Conservation (phyloP, 2,888 invertebrate genomes). For the Automeris io region DNA sequence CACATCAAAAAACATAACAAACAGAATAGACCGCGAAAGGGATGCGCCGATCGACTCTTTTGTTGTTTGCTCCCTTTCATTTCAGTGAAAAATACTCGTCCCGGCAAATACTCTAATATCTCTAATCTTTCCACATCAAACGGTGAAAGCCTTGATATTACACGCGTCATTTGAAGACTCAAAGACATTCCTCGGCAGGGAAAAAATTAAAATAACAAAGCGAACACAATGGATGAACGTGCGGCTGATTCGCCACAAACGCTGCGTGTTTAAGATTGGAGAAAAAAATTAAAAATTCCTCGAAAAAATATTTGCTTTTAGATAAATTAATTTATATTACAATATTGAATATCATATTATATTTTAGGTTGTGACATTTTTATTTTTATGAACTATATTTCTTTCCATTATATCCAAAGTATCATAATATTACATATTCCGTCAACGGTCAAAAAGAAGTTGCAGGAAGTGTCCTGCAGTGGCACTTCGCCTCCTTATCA, state of each 20-base stretch:
- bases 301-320: not conserved
- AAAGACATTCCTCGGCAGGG: constrained; percentile 66
- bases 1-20: constrained; percentile 44
- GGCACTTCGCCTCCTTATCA: no score
- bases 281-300: constrained; percentile 8
- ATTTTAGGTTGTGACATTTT: no score
- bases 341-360: not conserved
- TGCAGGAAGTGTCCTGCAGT: no score
- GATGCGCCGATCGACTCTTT: constrained; percentile 47
- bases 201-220: constrained; percentile 73
- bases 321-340: not conserved
- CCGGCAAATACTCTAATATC: constrained; percentile 56
- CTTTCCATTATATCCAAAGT: no score
- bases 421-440: no score
- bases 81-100: constrained; percentile 63
- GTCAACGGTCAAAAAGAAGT: no score
- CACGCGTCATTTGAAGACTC: constrained; percentile 74
- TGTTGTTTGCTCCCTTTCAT: constrained; percentile 47
- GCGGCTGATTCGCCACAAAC: constrained; percentile 42
- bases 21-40: constrained; percentile 48
- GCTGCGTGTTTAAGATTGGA: constrained; percentile 34
- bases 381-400: no score
- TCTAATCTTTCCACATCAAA: constrained; percentile 71
- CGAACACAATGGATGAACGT: constrained; percentile 44
- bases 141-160: constrained; percentile 66